Base-by-base conservation (phyloP, 2,888 invertebrate genomes). In the Perizoma affinitatum region DNA sequence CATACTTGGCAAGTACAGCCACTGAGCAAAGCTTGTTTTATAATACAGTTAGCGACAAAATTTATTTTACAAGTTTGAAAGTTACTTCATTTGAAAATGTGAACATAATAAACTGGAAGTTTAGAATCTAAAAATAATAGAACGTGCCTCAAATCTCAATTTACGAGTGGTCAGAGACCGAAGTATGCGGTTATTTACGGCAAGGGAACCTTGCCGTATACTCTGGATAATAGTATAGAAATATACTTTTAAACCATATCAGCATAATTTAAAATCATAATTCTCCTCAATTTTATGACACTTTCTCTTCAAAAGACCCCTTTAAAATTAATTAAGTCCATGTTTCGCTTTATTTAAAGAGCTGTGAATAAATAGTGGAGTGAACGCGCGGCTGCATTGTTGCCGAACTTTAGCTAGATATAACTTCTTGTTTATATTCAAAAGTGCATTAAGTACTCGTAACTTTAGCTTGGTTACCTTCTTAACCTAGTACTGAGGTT, bases 401-500 rank as follows among this genome's bases (percentile, higher is more conserved):
- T 73, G 69, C 54, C 70, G 60, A 74, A 75, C 72, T 78, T 74
- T 63, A 70, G 56, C 69, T 75, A 69, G 76, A 69, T 72, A 78
- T 73, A 72, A 75, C 76, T 72, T 72, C 63, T 70, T 80, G 77
- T 79, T 82, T 80, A 73, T 75, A 75, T 82, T 79, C 78, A 78
- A 75, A 82, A 82, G 78, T 78, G 76, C 76, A 82, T 78, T 79
- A 80, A 78, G 71, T 71, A 74, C 76, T 79, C 74, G 72, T 74
- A 76, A 79, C 79, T 76, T 76, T 56, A 71, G 77, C 75, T 79
- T 73, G 64, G 74, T 73, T 73, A 66, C 68, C 66, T 44, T 38
- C 7, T 38, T 6, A 22, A 22, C 22, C 22, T 22, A 10, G 42
- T 42, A 40, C 40, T 42, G 6, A 7, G 44, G 22, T 22, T 44